These are phyloP conservation scores for Endotricha flammealis DNA, from an alignment of 2,888 invertebrate genomes.

Conservation along the genomic window DNA sequence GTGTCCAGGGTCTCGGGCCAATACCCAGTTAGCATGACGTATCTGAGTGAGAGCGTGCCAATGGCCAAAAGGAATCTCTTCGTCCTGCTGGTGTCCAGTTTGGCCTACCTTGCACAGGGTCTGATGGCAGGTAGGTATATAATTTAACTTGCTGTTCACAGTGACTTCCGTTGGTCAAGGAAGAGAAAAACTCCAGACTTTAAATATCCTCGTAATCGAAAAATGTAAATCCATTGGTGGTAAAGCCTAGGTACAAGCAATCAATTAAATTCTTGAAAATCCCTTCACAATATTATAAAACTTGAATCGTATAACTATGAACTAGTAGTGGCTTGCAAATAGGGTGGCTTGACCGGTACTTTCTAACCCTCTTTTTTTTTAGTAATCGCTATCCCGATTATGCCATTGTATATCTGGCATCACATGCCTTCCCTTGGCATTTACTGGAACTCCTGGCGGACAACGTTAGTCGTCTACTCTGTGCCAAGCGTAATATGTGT, in stretches of 20 bases:
- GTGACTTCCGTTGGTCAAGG: no score
- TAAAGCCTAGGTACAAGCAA: no score
- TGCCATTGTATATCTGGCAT: conserved; percentile 16
- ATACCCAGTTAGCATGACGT: conserved; percentile 28
- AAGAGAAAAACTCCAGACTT: no score
- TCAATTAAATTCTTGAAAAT: no score
- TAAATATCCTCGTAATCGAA: no score
- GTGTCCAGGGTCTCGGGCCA: conserved; percentile 31
- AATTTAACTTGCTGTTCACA: no score
- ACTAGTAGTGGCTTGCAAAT: no score
- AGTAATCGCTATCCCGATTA: conserved; percentile 13
- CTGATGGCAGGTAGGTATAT: conserved; percentile 33
- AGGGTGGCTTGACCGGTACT: no score
- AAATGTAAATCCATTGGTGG: no score
- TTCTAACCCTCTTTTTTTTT: conserved; percentile 6
- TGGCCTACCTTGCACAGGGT: conserved; percentile 30
- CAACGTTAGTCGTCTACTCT: conserved; percentile 77
- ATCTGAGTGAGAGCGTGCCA: conserved; percentile 35
- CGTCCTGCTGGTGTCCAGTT: conserved; percentile 28
- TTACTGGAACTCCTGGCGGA: conserved; percentile 80
- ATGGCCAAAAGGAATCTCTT: conserved; percentile 26
- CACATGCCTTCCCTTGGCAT: conserved; percentile 45
- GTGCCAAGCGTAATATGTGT: conserved; percentile 77
- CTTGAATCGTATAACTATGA: no score
- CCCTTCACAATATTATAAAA: no score